Percentiles rank a stretch among this genome's conserved stretches.
phyloP scores from a whole-genome alignment of 1,140 invertebrate genomes.

The Diabrotica virgifera region DNA sequence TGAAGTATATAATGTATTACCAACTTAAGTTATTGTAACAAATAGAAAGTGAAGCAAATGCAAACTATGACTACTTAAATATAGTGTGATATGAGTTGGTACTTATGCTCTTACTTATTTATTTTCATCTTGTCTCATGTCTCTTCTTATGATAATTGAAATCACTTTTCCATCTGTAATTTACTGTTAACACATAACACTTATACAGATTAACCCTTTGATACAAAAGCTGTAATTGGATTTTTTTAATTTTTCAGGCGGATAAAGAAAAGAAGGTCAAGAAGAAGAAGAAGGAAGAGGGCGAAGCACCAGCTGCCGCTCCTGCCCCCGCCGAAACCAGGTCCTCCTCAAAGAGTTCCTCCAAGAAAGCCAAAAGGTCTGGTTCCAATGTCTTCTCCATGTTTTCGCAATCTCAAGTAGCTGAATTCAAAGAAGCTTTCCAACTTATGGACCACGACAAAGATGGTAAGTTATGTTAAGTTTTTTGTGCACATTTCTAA shows the following conservation, averaged over 20 bases:
- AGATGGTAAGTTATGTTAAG: constrained; percentile 55
- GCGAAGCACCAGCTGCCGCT: constrained; percentile 58
- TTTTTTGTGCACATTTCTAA: neutral
- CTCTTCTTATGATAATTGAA: neutral
- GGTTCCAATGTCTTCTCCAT: constrained; percentile 94
- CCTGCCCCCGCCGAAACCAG: constrained; percentile 57
- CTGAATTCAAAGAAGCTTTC: constrained; percentile 97
- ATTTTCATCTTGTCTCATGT: neutral
- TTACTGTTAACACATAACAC: neutral
- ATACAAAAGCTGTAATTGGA: neutral
- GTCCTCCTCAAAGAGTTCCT: constrained; percentile 60
- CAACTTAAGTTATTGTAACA: no score
- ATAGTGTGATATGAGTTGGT: neutral
- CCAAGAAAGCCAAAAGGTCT: constrained; percentile 76
- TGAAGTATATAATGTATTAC: no score
- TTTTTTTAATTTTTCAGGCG: constrained; percentile 53
- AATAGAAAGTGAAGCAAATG: no score
- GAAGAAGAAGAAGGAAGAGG: constrained; percentile 67
- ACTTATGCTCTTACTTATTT: neutral
- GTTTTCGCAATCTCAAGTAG: constrained; percentile 94
- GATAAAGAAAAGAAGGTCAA: constrained; percentile 81
- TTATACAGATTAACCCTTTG: neutral
- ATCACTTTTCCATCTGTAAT: constrained; percentile 9
- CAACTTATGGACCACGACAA: constrained; percentile 98
- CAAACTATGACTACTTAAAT: neutral